Evolutionary conservation across 2,797 vertebrate species (phyloP), one percentile per base, ranked within the genome.

Genomic region (Paramormyrops hopkinsi): DNA sequence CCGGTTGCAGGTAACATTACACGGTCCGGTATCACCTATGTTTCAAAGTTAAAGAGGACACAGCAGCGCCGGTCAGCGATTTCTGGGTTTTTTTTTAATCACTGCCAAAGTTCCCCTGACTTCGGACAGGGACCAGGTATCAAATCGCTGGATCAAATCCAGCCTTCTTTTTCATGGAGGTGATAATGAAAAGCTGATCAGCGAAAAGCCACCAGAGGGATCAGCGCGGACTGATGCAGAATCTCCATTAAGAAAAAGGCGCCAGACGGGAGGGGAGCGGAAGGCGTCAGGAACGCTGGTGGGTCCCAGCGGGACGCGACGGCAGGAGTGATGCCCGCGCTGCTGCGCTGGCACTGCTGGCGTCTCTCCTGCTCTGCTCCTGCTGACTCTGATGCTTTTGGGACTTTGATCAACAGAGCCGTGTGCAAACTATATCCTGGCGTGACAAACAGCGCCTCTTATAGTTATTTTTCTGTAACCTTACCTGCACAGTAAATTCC

Each of bases 31-130:
- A 65, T 62, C 59, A 4, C 50, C 86, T 65, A 44, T 62, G 19
- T 46, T 22, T 88, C 56, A 88, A 65, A 62, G 86, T 65, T 88
- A 88, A 44, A 88, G 29, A 88, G 86, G 86, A 65, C 59, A 29
- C 19, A 69, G 37, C 8, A 11, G 44, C 12, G 65, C 29, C n/a
- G 41, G 33, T 88, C 33, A 65, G 86, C 86, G 17, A 46, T 65
- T 69, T 88, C n/a, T 65, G 73, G 73, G 12, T 14, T 5, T 1
- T 17, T 44, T 87, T 44, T 87, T 19, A 2, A 19, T 51, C 82
- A 84, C 41, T 2, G 44, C 9, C 48, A 19, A 19, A 12, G 41
- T 25, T 48, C 11, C 82, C 44, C 83, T 33, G 50, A 56, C 48
- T 56, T 37, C 51, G 2, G 51, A 19, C 85, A 19, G 85, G 50